Conservation (phyloP, 2,888 invertebrate species). For the Leistus spinibarbis region DNA sequence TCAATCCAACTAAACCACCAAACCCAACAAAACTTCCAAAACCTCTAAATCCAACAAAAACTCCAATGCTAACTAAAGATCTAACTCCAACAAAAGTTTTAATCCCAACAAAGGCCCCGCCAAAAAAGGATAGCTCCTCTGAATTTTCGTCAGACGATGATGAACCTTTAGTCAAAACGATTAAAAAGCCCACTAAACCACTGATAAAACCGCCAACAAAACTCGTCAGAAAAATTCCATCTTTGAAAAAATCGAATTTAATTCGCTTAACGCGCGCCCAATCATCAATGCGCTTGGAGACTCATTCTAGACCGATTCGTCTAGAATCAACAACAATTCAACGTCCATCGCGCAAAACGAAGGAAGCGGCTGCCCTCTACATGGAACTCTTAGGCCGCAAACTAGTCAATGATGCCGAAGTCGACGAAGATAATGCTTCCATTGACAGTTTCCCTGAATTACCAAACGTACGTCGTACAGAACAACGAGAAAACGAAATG, state of each 20-base stretch:
- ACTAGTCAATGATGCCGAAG: slow-evolving; percentile 66
- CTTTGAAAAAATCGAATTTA: slow-evolving; percentile 32
- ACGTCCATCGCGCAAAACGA: slow-evolving; percentile 72
- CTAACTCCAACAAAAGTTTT: slow-evolving; percentile 32
- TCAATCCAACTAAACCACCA: slow-evolving; percentile 22
- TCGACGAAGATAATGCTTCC: slow-evolving; percentile 68
- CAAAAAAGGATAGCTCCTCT: slow-evolving; percentile 44
- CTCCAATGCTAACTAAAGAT: no score
- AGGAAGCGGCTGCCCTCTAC: slow-evolving; percentile 75
- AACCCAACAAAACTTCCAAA: no score
- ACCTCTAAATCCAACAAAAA: background rate
- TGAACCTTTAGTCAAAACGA: slow-evolving; percentile 54
- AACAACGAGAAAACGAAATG: slow-evolving; percentile 65
- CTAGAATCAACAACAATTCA: slow-evolving; percentile 44
- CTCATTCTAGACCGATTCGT: slow-evolving; percentile 43
- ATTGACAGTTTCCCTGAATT: slow-evolving; percentile 71
- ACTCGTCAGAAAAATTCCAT: slow-evolving; percentile 42
- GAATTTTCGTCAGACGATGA: slow-evolving; percentile 64
- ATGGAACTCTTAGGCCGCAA: slow-evolving; percentile 76
- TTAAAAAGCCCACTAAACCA: slow-evolving; percentile 27
- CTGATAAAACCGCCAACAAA: slow-evolving; percentile 31
- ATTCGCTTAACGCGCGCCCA: slow-evolving; percentile 30
- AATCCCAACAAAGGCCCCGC: no score
- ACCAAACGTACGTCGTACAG: slow-evolving; percentile 67
- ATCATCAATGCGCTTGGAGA: slow-evolving; percentile 16